These are phyloP conservation scores for Drosophila littoralis DNA, from an alignment of 1,140 invertebrate species.

Conservation along the genomic window DNA sequence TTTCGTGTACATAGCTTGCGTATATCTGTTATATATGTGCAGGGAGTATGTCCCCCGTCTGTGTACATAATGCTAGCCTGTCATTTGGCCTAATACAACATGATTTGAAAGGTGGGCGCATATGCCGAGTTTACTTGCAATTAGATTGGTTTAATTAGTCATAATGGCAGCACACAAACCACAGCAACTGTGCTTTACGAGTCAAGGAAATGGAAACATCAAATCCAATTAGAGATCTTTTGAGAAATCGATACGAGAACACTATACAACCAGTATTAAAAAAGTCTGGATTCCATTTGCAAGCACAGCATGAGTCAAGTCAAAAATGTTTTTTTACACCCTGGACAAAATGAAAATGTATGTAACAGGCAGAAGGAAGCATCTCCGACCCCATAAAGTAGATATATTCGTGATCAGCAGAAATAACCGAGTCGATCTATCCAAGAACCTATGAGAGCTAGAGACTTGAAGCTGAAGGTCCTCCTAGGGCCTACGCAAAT, in stretches of 20 bases:
- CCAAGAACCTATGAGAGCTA: no score
- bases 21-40: not conserved
- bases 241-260: not conserved
- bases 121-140: conserved; percentile 51
- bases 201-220: not conserved
- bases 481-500: no score
- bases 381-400: no score
- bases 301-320: no score
- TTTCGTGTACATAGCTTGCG: conserved; percentile 40
- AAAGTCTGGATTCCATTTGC: no score
- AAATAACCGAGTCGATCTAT: no score
- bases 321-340: no score
- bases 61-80: conserved; percentile 30
- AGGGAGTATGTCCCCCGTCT: not conserved
- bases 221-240: not conserved
- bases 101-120: conserved; percentile 13
- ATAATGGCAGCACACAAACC: conserved; percentile 44
- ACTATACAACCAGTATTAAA: no score
- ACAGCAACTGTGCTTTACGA: conserved; percentile 17
- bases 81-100: conserved; percentile 35
- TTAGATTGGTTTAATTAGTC: conserved; percentile 72
- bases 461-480: no score
- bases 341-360: no score
- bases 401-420: no score
- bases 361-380: no score